Percentiles rank a stretch among this genome's conserved stretches.
phyloP scores from a whole-genome alignment of 2,888 invertebrate species.

The Loripinus fragilis region DNA sequence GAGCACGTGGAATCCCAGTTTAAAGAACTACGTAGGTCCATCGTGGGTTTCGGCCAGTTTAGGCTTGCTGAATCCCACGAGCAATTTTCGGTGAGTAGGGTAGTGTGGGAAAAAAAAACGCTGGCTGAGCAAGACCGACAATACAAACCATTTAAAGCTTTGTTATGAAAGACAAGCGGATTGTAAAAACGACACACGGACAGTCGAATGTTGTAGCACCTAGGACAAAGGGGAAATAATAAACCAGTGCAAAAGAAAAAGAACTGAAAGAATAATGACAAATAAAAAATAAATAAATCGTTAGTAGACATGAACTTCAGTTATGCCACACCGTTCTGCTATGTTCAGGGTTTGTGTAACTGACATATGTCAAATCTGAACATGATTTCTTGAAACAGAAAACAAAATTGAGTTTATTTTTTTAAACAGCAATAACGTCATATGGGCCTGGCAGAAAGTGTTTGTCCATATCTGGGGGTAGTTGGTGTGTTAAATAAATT shows the following conservation, averaged over 20 bases:
- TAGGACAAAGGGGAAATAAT: conserved; percentile 1
- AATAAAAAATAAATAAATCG: background rate
- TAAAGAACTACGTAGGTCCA: conserved; percentile 23
- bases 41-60: conserved; percentile 18
- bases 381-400: too few species aligned
- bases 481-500: too few species aligned
- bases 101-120: conserved; percentile 25
- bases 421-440: too few species aligned
- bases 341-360: too few species aligned
- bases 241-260: conserved; percentile 3
- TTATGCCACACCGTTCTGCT: conserved; percentile 5
- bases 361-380: too few species aligned
- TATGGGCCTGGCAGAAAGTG: too few species aligned
- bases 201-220: conserved; percentile 7
- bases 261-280: background rate
- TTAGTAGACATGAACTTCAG: too few species aligned
- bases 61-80: background rate
- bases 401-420: too few species aligned
- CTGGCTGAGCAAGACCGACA: background rate
- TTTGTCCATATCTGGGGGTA: too few species aligned
- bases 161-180: background rate
- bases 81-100: conserved; percentile 16
- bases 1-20: conserved; percentile 20
- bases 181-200: background rate
- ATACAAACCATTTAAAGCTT: conserved; percentile 17